Evolutionary conservation across 1,140 invertebrate genomes (phyloP), one percentile per base, ranked within the genome.

Genomic region (Drosophila grimshawi): DNA sequence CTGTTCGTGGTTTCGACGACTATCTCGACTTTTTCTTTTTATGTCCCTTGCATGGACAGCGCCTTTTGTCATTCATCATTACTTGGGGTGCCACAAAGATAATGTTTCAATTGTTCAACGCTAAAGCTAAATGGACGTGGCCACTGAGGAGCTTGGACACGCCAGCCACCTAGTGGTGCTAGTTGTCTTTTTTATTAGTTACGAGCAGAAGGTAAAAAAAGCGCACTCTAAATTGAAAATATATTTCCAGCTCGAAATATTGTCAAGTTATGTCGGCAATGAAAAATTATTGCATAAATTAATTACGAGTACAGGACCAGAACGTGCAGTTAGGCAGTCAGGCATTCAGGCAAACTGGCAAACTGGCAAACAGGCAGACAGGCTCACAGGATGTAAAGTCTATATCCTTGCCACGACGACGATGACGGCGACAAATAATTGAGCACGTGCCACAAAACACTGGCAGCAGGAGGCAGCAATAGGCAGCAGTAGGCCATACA

Each of bases 231-330:
- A 86, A 86, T 83, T 83, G 66, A 72, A 80, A 88, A 83, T 66
- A 73, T 76, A 80, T 80, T 64, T 69, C 35, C 45, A 37, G 35
- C 59, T 53, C 45, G 49, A 37, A 80, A 83, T 83, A 80, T 71
- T 80, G 73, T 74, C 80, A 75, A 83, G 83, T 88, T 83, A 88
- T 88, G 85, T 80, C 73, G 63, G 83, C 76, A 83, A 88, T 88
- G 83, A 88, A 88, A 88, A 89, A 88, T 88, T 89, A 88, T 88
- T 88, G 85, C 85, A 88, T 88, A 88, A 88, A 88, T 89, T 89
- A 89, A 88, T 89, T 88, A 89, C 80, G 67, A 75, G 48, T 35
- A 63, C 33, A 65, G 41, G 19, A 39, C n/a, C 10, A 49, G 45
- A 52, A 64, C 72, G 67, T 71, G 72, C 67, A 59, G 46, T 27